A percentile compares a stretch with the other conserved stretches of the same genome.
Evolutionary conservation across 2,797 vertebrate species (phyloP).

Genomic region (Diplodus sargus): DNA sequence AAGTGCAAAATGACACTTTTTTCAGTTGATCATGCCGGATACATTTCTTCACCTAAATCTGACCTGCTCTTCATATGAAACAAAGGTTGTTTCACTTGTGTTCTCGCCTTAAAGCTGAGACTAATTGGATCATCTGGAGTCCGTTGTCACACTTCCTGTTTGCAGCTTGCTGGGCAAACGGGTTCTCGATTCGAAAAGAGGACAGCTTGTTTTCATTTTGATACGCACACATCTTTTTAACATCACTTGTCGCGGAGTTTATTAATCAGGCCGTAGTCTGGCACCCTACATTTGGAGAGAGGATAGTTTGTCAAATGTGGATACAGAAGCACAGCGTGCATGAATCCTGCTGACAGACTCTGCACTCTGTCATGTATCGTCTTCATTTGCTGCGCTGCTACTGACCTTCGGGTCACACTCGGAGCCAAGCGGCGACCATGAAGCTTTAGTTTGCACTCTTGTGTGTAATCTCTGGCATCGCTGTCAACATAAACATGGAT

Average conservation of each 20-base stretch:
- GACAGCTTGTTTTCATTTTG: background rate
- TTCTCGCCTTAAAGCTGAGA: background rate
- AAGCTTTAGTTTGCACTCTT: slow-evolving; percentile 22
- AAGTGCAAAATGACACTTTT: background rate
- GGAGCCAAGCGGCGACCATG: background rate
- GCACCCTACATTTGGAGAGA: slow-evolving; percentile 6
- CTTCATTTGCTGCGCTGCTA: slow-evolving; percentile 31
- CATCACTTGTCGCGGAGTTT: slow-evolving; percentile 1
- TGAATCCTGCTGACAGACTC: slow-evolving; percentile 18
- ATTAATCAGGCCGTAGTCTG: slow-evolving; percentile 26
- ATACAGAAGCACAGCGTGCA: background rate
- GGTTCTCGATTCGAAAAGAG: slow-evolving; percentile 5
- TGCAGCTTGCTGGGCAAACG: background rate
- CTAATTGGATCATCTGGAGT: background rate
- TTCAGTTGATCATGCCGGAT: background rate
- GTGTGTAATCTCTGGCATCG: background rate
- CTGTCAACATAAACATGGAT: slow-evolving; percentile 15
- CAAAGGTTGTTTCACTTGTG: background rate
- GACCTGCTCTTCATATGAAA: background rate
- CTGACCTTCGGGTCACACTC: slow-evolving; percentile 40
- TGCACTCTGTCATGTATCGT: slow-evolving; percentile 26
- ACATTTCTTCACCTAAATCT: background rate
- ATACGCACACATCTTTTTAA: background rate
- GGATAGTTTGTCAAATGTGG: slow-evolving; percentile 22
- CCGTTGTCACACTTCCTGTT: background rate